phyloP scores from a whole-genome alignment of 2,888 invertebrate species.

The Hirtodrosophila histrioides region DNA sequence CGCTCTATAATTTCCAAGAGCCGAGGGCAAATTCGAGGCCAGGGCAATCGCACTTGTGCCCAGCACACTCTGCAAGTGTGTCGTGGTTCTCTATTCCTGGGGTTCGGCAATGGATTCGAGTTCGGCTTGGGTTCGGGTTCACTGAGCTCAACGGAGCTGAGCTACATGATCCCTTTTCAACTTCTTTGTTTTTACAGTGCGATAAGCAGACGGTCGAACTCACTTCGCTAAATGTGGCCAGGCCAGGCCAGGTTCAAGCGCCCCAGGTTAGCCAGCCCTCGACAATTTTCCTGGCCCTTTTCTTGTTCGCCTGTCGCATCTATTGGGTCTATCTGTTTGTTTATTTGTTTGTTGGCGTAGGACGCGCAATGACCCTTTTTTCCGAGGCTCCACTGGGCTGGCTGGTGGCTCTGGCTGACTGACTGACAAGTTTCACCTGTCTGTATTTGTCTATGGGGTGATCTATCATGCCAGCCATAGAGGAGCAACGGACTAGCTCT shows the following conservation, averaged over 20 bases:
- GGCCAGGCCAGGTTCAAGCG: constrained; percentile 2
- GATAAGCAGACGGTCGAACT: constrained; percentile 61
- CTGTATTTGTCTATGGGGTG: constrained; percentile 77
- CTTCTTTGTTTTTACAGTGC: constrained; percentile 73
- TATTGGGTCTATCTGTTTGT: constrained; percentile 42
- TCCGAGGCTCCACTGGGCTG: constrained; percentile 29
- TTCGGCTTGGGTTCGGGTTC: constrained; percentile 29
- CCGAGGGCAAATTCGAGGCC: constrained; percentile 23
- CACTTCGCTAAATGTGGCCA: constrained; percentile 34
- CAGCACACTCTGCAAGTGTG: constrained; percentile 79
- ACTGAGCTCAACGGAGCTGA: constrained; percentile 49
- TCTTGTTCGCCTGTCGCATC: constrained; percentile 31
- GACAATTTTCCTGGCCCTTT: constrained; percentile 25
- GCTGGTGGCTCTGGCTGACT: constrained; percentile 30
- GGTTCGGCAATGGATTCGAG: constrained; percentile 1
- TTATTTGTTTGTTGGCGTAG: constrained; percentile 64
- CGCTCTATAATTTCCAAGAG: constrained; percentile 52
- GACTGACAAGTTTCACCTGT: constrained; percentile 81
- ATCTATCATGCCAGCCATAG: constrained; percentile 70
- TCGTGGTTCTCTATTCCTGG: constrained; percentile 22
- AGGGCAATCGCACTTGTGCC: constrained; percentile 65
- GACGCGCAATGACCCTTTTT: constrained; percentile 64
- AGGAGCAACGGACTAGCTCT: constrained; percentile 12
- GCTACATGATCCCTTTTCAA: constrained; percentile 63
- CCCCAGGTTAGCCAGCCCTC: constrained; percentile 2